These are phyloP conservation scores for Cyanistes caeruleus DNA, from an alignment of 2,113 vertebrate genomes.

Conservation along the genomic window DNA sequence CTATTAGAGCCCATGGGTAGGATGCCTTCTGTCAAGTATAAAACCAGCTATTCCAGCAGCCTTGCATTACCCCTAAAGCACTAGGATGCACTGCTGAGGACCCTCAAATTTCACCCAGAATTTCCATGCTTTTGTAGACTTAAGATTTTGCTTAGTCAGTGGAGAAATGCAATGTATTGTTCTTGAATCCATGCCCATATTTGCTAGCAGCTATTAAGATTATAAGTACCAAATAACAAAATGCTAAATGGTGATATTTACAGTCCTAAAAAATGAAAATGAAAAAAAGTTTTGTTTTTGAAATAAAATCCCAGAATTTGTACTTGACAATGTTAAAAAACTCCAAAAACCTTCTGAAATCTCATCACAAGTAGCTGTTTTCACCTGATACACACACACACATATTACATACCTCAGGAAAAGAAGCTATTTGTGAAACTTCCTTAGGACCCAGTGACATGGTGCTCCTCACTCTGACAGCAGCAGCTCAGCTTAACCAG, in stretches of 20 bases:
- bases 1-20: not conserved
- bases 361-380: not conserved
- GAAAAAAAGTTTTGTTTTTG: not conserved
- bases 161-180: not conserved
- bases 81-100: not conserved
- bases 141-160: not conserved
- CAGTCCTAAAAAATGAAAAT: not conserved
- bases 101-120: not conserved
- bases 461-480: not conserved
- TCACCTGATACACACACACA: rapidly evolving
- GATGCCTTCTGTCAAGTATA: not conserved
- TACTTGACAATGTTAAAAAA: not conserved
- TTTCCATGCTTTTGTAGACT: not conserved
- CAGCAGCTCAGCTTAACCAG: not conserved
- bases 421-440: not conserved
- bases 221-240: not conserved
- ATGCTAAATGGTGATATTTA: not conserved
- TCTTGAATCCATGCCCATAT: not conserved
- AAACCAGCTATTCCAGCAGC: not conserved
- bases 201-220: not conserved
- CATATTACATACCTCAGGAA: not conserved
- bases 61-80: not conserved
- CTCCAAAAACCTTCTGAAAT: not conserved
- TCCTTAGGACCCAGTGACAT: not conserved
- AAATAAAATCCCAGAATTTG: not conserved